A percentile compares a stretch with the other conserved stretches of the same genome.
Evolutionary conservation across 2,797 vertebrate species (phyloP).

Genomic region (Lates japonicus): DNA sequence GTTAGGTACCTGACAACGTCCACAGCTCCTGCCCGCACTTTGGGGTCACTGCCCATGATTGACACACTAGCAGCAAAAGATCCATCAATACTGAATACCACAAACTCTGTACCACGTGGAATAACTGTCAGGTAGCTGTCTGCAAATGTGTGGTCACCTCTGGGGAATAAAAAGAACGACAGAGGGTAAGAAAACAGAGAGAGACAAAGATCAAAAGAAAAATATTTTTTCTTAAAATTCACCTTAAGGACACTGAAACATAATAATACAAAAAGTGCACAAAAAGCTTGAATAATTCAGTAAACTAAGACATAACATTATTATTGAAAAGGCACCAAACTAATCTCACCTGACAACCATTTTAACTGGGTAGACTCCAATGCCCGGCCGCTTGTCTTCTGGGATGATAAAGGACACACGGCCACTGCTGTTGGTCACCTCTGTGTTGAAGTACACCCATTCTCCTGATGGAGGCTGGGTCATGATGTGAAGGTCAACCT

Average conservation of each 20-base stretch:
- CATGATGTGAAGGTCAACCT: slow-evolving; percentile 99
- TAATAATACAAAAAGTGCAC: background rate
- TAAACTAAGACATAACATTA: background rate
- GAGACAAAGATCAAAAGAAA: background rate
- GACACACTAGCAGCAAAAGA: slow-evolving; percentile 99
- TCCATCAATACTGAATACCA: slow-evolving; percentile 99
- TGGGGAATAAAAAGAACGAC: slow-evolving; percentile 61
- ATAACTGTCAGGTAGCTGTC: slow-evolving; percentile 98
- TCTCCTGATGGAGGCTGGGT: slow-evolving; percentile 96
- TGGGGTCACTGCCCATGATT: slow-evolving; percentile 99
- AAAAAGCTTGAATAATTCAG: background rate
- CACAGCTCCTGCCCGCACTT: slow-evolving; percentile 96
- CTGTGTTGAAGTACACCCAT: slow-evolving; percentile 95
- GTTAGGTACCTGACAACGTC: slow-evolving; percentile 94
- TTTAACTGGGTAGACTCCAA: slow-evolving; percentile 97
- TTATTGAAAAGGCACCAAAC: background rate
- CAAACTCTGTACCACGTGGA: slow-evolving; percentile 94
- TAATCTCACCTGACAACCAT: slow-evolving; percentile 95
- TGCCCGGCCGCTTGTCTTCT: slow-evolving; percentile 92
- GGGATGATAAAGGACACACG: slow-evolving; percentile 93
- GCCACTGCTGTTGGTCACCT: slow-evolving; percentile 97
- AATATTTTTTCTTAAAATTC: background rate
- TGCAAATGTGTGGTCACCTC: slow-evolving; percentile 97
- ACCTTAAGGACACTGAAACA: background rate
- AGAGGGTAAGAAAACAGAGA: background rate